A percentile compares a stretch with the other conserved stretches of the same genome.
Conservation (phyloP, 2,113 vertebrate species). For the Barbus barbus region DNA sequence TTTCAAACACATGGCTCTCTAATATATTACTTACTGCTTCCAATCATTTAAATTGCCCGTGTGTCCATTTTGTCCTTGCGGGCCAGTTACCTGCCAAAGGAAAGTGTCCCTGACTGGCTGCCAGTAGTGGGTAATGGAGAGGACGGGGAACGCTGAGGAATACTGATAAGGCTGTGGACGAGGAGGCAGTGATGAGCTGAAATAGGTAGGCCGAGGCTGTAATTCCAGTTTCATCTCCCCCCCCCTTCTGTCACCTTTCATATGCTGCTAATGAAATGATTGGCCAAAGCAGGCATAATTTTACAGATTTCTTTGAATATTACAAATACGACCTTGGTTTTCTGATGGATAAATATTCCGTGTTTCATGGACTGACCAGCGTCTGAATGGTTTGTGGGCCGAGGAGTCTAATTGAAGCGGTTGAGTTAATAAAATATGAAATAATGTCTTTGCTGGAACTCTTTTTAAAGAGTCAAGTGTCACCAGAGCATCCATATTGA, state of each 20-base stretch:
- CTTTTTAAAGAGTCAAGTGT: constrained; percentile 36
- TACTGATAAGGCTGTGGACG: constrained; percentile 67
- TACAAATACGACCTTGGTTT: constrained; percentile 47
- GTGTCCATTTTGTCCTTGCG: constrained; percentile 59
- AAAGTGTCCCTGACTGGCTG: constrained; percentile 64
- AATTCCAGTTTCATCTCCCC: constrained; percentile 18
- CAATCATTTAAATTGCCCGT: constrained; percentile 69
- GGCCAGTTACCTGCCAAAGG: constrained; percentile 57
- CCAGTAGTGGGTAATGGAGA: constrained; percentile 63
- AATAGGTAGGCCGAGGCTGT: constrained; percentile 3
- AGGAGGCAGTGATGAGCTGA: constrained; percentile 48
- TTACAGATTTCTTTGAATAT: constrained; percentile 39
- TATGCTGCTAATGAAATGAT: constrained; percentile 43
- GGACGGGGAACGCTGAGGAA: constrained; percentile 51
- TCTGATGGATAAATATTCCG: constrained; percentile 4
- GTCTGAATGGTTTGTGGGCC: neutral
- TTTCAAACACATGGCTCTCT: constrained; percentile 51
- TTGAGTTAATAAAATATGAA: constrained; percentile 48
- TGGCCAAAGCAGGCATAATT: constrained; percentile 43
- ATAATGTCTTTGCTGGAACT: constrained; percentile 18
- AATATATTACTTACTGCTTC: constrained; percentile 61
- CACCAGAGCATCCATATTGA: constrained; percentile 36
- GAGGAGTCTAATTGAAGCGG: constrained; percentile 12
- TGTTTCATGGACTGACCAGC: neutral
- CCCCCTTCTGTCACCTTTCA: neutral